Evolutionary conservation across 1,140 invertebrate genomes (phyloP), one percentile per base, ranked within the genome.

Genomic region (Idris sp.): DNA sequence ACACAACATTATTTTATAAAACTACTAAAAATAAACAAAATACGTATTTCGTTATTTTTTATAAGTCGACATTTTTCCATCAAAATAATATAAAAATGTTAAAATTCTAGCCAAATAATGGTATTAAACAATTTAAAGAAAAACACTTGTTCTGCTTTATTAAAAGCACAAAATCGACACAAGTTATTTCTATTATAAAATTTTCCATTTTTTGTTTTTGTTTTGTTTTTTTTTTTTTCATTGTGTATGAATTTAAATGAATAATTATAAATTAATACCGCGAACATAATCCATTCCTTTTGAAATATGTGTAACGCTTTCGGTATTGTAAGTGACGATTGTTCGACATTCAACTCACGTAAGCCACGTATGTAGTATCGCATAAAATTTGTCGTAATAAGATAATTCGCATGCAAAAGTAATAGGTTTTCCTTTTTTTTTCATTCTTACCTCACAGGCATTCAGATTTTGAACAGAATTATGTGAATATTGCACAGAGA

Each of bases 381-480:
- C 69, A 73, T 65, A 73, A 38, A 64, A 51, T 64, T 73, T 62
- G 59, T 53, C 25, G 44, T 73, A 73, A 73, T 64, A 53, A 73
- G 69, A 64, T 64, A 73, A 73, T 73, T 73, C 59, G 59, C 69
- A 73, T 73, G 69, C 69, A 14, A 59, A 44, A 73, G 43, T 64
- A 64, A 65, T 59, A 26, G 30, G 18, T 56, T 56, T 72, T 61
- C n/a, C n/a, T n/a, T n/a, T n/a, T n/a, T n/a, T n/a, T n/a, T n/a
- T n/a, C n/a, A n/a, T n/a, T n/a, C n/a, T n/a, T n/a, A n/a, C n/a
- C n/a, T n/a, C n/a, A n/a, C n/a, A n/a, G n/a, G n/a, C n/a, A 46
- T 54, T 30, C 46, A 41, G 56, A 72, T 72, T 56, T 62, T n/a
- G n/a, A n/a, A n/a, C n/a, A n/a, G n/a, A n/a, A n/a, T n/a, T n/a